These are phyloP conservation scores for Arrhamphus sclerolepis DNA, from an alignment of 2,797 vertebrate genomes.

Conservation along the genomic window DNA sequence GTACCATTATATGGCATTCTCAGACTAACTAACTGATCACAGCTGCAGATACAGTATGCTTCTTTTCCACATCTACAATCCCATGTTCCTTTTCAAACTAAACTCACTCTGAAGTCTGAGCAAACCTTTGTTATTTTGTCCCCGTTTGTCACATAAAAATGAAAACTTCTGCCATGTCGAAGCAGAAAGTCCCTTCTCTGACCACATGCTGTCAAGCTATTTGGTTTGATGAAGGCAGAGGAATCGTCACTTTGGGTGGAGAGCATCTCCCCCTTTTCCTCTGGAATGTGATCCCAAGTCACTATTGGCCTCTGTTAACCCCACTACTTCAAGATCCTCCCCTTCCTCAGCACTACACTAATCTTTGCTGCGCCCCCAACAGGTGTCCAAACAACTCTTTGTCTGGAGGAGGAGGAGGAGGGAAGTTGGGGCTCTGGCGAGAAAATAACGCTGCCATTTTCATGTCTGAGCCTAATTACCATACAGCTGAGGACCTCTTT, in stretches of 20 bases:
- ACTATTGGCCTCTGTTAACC: constrained; percentile 85
- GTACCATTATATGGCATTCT: constrained; percentile 12
- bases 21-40: constrained; percentile 29
- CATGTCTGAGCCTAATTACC: constrained; percentile 86
- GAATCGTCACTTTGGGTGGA: constrained; percentile 33
- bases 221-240: constrained; percentile 47
- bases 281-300: constrained; percentile 85
- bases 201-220: constrained; percentile 58
- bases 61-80: constrained; percentile 30
- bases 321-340: constrained; percentile 63
- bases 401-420: constrained; percentile 80
- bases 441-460: constrained; percentile 85
- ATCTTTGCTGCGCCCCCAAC: constrained; percentile 86
- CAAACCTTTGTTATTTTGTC: constrained; percentile 31
- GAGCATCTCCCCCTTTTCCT: constrained; percentile 70
- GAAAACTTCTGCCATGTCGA: constrained; percentile 43
- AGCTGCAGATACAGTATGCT: constrained; percentile 24
- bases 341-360: constrained; percentile 74
- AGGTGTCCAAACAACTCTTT: constrained; percentile 94
- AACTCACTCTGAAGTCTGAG: neutral
- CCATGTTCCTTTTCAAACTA: constrained; percentile 37
- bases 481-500: constrained; percentile 90
- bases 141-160: constrained; percentile 44
- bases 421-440: constrained; percentile 65
- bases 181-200: constrained; percentile 46